A percentile compares a stretch with the other conserved stretches of the same genome.
Conservation (phyloP, 1,140 invertebrate genomes). For the Daktulosphaira vitifoliae region DNA sequence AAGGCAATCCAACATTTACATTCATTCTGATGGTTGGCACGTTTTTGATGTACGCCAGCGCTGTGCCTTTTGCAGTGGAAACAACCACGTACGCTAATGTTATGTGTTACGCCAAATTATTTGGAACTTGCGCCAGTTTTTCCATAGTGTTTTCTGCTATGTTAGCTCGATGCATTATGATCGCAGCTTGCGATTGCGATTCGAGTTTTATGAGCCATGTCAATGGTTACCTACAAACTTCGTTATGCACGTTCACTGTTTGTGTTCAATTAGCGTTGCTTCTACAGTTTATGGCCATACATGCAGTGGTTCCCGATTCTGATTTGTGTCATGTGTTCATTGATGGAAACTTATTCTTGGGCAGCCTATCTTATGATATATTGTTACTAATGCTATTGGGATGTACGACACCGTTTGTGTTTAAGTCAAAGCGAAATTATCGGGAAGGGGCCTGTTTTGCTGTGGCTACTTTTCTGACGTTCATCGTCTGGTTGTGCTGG, state of each 20-base stretch:
- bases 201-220: constrained; percentile 53
- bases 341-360: constrained; percentile 36
- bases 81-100: constrained; percentile 38
- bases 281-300: constrained; percentile 43
- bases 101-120: constrained; percentile 47
- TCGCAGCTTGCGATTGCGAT: constrained; percentile 49
- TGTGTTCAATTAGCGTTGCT: constrained; percentile 47
- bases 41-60: constrained; percentile 47
- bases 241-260: constrained; percentile 51
- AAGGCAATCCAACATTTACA: constrained; percentile 49
- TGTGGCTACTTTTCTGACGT: constrained; percentile 45
- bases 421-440: constrained; percentile 51
- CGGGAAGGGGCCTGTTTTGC: constrained; percentile 51
- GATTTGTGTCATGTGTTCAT: constrained; percentile 38
- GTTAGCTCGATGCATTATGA: constrained; percentile 50
- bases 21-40: constrained; percentile 47
- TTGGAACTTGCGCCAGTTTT: constrained; percentile 48
- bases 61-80: constrained; percentile 49
- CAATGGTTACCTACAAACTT: constrained; percentile 51
- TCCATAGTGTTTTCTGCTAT: constrained; percentile 50
- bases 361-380: constrained; percentile 47
- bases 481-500: constrained; percentile 50
- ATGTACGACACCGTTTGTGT: constrained; percentile 47
- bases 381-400: constrained; percentile 49
- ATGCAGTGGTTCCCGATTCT: constrained; percentile 40